Conservation (phyloP, 2,113 vertebrate species). For the Eira barbara region DNA sequence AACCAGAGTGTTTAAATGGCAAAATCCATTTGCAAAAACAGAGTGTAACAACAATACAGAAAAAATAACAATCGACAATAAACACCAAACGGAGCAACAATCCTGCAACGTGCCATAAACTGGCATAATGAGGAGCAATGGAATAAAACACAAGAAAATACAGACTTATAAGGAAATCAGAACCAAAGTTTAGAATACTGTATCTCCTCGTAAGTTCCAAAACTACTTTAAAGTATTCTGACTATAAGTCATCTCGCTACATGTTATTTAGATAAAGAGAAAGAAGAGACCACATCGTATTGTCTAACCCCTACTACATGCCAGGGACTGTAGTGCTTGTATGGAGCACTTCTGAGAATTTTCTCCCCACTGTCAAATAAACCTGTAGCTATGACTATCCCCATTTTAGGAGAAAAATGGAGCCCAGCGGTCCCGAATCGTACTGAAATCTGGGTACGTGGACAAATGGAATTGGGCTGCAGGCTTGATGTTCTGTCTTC, state of each 20-base stretch:
- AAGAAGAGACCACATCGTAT: neutral
- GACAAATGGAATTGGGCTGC: neutral
- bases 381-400: neutral
- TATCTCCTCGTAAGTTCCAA: constrained; percentile 42
- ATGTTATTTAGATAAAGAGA: constrained; percentile 21
- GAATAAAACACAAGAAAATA: constrained; percentile 45
- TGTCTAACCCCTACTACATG: neutral
- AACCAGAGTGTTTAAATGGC: constrained; percentile 2
- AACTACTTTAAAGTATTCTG: constrained; percentile 41
- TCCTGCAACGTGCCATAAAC: constrained; percentile 34
- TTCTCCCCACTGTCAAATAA: constrained; percentile 12
- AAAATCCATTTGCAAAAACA: constrained; percentile 38
- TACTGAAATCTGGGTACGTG: neutral
- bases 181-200: constrained; percentile 56
- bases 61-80: constrained; percentile 50
- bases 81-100: constrained; percentile 50
- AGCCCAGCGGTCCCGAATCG: neutral
- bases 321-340: neutral
- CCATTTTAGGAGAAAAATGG: neutral
- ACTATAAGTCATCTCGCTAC: constrained; percentile 4
- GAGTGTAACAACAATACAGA: constrained; percentile 2
- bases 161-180: constrained; percentile 46
- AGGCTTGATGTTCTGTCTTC: neutral
- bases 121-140: constrained; percentile 29
- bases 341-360: neutral